phyloP scores from a whole-genome alignment of 2,888 invertebrate genomes.

The Oscheius sp. region DNA sequence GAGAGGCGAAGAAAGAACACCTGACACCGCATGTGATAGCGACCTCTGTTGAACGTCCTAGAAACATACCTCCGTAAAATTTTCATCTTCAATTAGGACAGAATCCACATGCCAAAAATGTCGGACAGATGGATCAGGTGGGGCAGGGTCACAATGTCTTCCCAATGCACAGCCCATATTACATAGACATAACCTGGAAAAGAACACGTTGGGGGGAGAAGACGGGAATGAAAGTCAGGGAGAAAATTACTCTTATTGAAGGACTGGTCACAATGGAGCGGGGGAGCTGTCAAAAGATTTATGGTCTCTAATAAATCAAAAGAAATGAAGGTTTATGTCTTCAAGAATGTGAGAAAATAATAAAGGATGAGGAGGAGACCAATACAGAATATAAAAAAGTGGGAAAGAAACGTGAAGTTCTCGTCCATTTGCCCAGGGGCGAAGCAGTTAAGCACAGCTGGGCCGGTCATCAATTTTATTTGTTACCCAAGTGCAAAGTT shows the following conservation, averaged over 20 bases:
- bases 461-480: too few species aligned
- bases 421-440: too few species aligned
- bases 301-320: too few species aligned
- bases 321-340: too few species aligned
- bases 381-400: too few species aligned
- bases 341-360: too few species aligned
- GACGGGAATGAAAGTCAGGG: not conserved
- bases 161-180: conserved; percentile 68
- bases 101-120: conserved; percentile 67
- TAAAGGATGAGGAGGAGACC: too few species aligned
- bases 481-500: too few species aligned
- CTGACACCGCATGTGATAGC: not conserved
- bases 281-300: too few species aligned
- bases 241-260: not conserved
- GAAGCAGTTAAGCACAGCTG: too few species aligned
- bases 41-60: not conserved
- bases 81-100: conserved; percentile 57
- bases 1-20: too few species aligned
- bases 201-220: not conserved
- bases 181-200: conserved; percentile 21
- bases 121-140: conserved; percentile 64
- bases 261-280: not conserved
- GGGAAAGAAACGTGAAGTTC: too few species aligned
- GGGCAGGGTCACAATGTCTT: conserved; percentile 65
- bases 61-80: conserved; percentile 35